Evolutionary conservation across 64 coral and sea anemone genomes (phyloP).

Genomic region (Dendrophyllia cribrosa): DNA sequence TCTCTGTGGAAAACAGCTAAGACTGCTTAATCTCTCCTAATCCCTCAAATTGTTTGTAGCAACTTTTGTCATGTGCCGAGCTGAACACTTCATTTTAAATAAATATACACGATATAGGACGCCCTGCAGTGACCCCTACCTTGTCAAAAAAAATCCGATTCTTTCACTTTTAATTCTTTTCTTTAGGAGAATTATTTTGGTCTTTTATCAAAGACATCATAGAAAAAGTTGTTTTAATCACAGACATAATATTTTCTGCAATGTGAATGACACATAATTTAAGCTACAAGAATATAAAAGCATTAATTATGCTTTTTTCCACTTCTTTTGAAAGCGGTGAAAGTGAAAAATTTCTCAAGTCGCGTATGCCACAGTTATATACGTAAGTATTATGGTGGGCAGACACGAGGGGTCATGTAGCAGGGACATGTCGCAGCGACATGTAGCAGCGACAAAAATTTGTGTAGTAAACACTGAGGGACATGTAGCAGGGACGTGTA

Average conservation of each 20-base stretch:
- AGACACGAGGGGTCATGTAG: no score
- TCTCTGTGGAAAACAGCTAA: neutral
- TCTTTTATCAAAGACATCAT: neutral
- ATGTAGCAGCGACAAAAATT: no score
- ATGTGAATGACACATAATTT: neutral
- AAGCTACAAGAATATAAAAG: no score
- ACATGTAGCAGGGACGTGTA: no score
- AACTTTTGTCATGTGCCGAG: neutral
- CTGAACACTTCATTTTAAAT: neutral
- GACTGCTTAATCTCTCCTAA: slow-evolving; percentile 1
- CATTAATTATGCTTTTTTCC: neutral
- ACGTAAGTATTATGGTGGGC: no score
- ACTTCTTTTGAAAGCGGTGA: slow-evolving; percentile 5
- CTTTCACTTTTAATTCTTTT: no score
- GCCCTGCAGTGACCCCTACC: neutral
- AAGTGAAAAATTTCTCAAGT: neutral
- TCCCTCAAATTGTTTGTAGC: slow-evolving; percentile 4
- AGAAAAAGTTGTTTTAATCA: neutral
- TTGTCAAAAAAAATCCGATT: no score
- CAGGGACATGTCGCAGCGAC: no score
- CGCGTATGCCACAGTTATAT: neutral
- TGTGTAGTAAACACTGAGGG: no score
- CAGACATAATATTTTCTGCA: neutral
- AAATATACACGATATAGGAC: neutral
- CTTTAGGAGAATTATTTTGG: no score